These are phyloP conservation scores for Vandiemenella viatica DNA, from an alignment of 2,888 invertebrate genomes.

Conservation along the genomic window DNA sequence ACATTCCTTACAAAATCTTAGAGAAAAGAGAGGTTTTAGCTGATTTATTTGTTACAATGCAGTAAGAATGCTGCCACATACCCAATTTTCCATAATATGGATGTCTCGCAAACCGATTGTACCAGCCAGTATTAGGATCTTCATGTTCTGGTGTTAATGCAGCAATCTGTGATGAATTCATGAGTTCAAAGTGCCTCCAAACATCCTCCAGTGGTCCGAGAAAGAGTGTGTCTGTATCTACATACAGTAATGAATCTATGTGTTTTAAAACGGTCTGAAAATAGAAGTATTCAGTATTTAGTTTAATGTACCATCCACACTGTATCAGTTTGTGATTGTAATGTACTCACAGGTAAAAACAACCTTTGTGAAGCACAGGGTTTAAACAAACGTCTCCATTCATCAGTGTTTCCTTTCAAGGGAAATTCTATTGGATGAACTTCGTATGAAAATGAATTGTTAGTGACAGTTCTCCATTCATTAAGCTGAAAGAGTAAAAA, in stretches of 20 bases:
- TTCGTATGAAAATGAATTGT: slow-evolving; percentile 53
- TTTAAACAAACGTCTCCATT: slow-evolving; percentile 83
- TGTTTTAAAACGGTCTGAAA: slow-evolving; percentile 59
- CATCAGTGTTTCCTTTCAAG: slow-evolving; percentile 43
- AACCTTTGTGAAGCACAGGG: slow-evolving; percentile 88
- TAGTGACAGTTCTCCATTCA: slow-evolving; percentile 51
- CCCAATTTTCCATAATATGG: slow-evolving; percentile 80
- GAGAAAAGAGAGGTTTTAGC: too few species aligned
- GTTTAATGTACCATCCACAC: neutral
- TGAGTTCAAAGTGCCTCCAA: slow-evolving; percentile 66
- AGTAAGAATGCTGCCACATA: too few species aligned
- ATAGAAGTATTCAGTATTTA: slow-evolving; percentile 7
- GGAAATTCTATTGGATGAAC: slow-evolving; percentile 69
- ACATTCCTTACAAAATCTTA: too few species aligned
- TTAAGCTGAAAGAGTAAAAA: slow-evolving; percentile 35
- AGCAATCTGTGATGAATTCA: slow-evolving; percentile 76
- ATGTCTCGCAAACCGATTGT: slow-evolving; percentile 87
- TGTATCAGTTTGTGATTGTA: too few species aligned
- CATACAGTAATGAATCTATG: slow-evolving; percentile 75
- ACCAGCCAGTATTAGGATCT: slow-evolving; percentile 87
- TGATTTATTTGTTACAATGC: too few species aligned
- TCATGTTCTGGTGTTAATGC: slow-evolving; percentile 82
- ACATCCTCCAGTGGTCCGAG: slow-evolving; percentile 65
- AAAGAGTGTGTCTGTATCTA: slow-evolving; percentile 85
- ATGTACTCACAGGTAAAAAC: slow-evolving; percentile 75